phyloP scores from a whole-genome alignment of 2,113 vertebrate genomes.

The Pseudopipra pipra region DNA sequence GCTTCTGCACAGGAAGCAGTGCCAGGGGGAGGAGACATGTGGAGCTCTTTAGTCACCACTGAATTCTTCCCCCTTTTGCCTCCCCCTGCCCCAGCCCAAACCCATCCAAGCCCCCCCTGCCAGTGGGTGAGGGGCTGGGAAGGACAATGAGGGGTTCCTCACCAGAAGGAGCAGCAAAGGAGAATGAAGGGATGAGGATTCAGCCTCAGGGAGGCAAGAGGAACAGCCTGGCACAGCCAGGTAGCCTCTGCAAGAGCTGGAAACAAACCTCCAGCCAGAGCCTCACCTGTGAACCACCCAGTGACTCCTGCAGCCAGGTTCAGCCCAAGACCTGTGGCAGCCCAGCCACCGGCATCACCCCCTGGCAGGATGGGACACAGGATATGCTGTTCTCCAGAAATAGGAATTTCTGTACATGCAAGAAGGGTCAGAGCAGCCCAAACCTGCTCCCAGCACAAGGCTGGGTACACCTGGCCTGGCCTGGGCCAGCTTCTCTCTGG shows the following conservation, averaged over 20 bases:
- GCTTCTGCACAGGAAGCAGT: not conserved
- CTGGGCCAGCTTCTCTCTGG: not conserved
- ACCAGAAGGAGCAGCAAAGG: not conserved
- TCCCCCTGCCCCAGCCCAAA: not conserved
- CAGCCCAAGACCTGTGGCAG: not conserved
- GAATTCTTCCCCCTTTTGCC: not conserved
- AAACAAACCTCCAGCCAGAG: not conserved
- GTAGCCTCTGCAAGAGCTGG: not conserved
- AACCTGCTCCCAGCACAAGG: not conserved
- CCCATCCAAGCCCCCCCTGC: fast-evolving
- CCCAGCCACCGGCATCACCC: not conserved
- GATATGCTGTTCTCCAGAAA: not conserved
- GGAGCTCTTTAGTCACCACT: fast-evolving
- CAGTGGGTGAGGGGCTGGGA: not conserved
- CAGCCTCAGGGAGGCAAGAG: fast-evolving
- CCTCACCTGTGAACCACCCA: not conserved
- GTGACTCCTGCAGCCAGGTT: not conserved
- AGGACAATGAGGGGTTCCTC: not conserved
- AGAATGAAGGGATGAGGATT: not conserved
- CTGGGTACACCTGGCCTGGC: fast-evolving
- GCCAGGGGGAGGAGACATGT: too few species aligned
- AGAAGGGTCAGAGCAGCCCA: not conserved
- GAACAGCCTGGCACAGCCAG: fast-evolving
- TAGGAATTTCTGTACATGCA: fast-evolving
- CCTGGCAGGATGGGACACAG: fast-evolving